These are phyloP conservation scores for Camelus bactrianus DNA, from an alignment of 2,113 vertebrate genomes.

Conservation along the genomic window DNA sequence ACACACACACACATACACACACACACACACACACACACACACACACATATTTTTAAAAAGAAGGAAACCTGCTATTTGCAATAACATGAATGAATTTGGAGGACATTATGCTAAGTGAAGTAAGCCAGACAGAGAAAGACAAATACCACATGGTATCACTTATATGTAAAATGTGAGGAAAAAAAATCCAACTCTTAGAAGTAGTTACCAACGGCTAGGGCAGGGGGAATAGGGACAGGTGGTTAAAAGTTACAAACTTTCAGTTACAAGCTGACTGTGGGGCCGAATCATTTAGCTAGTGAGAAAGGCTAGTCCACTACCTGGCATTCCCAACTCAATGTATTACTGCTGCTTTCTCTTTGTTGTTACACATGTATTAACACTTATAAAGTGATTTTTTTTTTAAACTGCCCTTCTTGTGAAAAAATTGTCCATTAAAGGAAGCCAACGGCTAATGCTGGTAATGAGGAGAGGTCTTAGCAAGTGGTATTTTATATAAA, in stretches of 20 bases:
- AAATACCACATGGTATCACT: background rate
- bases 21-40: too few relatives aligned
- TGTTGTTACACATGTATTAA: background rate
- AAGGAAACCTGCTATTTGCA: background rate
- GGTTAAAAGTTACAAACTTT: background rate
- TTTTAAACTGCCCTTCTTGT: background rate
- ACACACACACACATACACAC: background rate
- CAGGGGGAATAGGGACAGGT: background rate
- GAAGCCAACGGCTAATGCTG: slow-evolving; percentile 28
- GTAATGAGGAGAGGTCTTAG: slow-evolving; percentile 2
- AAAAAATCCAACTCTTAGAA: background rate
- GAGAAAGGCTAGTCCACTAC: background rate
- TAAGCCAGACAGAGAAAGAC: background rate
- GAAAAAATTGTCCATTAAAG: slow-evolving; percentile 1
- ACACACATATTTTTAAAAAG: background rate
- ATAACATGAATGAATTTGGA: background rate
- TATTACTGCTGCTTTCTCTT: background rate
- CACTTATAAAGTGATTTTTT: background rate
- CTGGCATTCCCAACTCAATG: background rate
- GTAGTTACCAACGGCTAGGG: background rate
- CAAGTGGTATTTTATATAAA: slow-evolving; percentile 30
- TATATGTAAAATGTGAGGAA: too few relatives aligned
- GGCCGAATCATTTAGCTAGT: background rate
- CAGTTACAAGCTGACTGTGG: background rate
- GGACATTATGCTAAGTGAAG: background rate